Evolutionary conservation across 30 jellyfish, hydroid and myxozoan genomes (phyloP), one percentile per base, ranked within the genome.

Genomic region (Hydractinia echinata): DNA sequence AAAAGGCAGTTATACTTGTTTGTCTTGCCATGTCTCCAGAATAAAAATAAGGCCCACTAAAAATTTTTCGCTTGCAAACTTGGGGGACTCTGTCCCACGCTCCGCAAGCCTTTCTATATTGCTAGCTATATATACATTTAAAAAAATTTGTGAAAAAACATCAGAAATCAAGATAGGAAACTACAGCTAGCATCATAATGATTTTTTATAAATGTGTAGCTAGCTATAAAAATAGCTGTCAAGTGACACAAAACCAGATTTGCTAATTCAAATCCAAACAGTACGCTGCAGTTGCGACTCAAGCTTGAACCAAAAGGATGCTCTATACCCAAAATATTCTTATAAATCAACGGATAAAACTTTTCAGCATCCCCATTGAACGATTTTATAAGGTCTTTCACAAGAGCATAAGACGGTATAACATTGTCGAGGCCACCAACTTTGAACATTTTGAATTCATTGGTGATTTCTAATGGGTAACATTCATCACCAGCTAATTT

Each of bases 281-380:
- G 87, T 49, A 83, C 21, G 19, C 67, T 5, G 19, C 67, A 55
- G 19, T 79, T 79, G 20, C 68, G 64, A 84, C 85, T 64, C 51
- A 81, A 72, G 50, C 68, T 53, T 16, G 66, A 64, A n/a, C 10
- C 19, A 64, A 83, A 83, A 54, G 73, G 72, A 62, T 60, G 54
- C 9, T 66, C 83, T 30, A 61, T 52, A 76, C 73, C 72, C 18
- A 84, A 51, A 50, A 84, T 49, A 15, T 50, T 21, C 4, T 62
- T 81, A 51, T 81, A 81, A 61, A 81, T 66, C 21, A 20, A 50
- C 58, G 9, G 89, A 79, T 77, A 76, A 54, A 76, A 84, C 62
- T 76, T 66, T 77, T 76, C 93, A 76, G 90, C 93, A 84, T 84
- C 82, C 52, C 89, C 90, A 50, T 61, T 61, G 73, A 84, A 76